phyloP scores from a whole-genome alignment of 1,140 invertebrate species.

The Drosophila lowei region DNA sequence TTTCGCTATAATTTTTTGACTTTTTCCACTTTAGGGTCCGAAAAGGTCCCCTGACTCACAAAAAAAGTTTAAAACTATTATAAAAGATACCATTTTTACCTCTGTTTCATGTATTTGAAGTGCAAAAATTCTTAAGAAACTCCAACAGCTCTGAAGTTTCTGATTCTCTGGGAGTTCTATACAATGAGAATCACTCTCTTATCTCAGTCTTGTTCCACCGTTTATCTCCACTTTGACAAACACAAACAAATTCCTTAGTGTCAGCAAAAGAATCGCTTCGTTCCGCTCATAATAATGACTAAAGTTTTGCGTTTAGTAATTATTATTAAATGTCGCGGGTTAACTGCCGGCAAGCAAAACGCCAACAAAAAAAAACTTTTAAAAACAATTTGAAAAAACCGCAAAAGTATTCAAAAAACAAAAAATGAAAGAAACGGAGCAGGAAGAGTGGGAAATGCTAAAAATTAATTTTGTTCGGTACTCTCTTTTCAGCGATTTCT shows the following conservation, averaged over 20 bases:
- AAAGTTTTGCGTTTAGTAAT: conserved; percentile 39
- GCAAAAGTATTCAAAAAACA: conserved; percentile 6
- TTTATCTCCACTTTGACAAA: conserved; percentile 37
- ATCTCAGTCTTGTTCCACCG: conserved; percentile 16
- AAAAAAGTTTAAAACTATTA: no score
- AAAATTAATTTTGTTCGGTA: conserved; percentile 27
- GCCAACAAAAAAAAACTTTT: conserved; percentile 6
- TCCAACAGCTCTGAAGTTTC: no score
- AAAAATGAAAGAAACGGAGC: conserved; percentile 6
- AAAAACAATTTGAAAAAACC: conserved; percentile 38
- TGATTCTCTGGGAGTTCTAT: not conserved
- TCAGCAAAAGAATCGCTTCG: not conserved
- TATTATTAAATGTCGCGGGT: conserved; percentile 41
- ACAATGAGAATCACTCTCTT: conserved; percentile 1
- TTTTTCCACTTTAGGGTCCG: no score
- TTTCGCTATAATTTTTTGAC: no score
- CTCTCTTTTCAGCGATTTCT: conserved; percentile 24
- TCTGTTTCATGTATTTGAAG: no score
- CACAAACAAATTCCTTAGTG: conserved; percentile 30
- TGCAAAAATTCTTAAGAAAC: no score
- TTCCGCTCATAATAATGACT: conserved; percentile 20
- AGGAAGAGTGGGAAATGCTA: conserved; percentile 19
- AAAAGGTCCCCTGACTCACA: no score
- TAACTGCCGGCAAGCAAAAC: conserved; percentile 38
- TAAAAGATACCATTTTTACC: no score